Base-by-base conservation (phyloP, 2,797 vertebrate species). In the Fringilla coelebs region DNA sequence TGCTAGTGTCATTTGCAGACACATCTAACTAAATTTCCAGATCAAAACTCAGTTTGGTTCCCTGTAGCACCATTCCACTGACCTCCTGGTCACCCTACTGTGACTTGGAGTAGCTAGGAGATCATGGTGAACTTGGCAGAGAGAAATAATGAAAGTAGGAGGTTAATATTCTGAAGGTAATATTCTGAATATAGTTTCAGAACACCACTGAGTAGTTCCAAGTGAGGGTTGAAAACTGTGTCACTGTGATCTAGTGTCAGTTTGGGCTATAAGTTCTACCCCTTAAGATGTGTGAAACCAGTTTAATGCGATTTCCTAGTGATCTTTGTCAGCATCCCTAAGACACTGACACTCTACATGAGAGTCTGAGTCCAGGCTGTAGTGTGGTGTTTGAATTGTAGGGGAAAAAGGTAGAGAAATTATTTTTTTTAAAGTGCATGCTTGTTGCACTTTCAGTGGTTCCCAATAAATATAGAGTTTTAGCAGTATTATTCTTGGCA, bases 261-360 rank as follows among this genome's bases (percentile, higher is more conserved):
- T 66, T 38, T 49, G 2, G 3, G 51, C 32, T 81, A 18, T 14
- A 66, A 36, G 17, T 84, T 70, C 11, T 20, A 7, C 11, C 6
- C 1, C 1, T 74, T 78, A 62, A 36, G 3, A 3, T 24, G 28
- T 66, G 46, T 79, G 68, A 72, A 90, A 58, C 4, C 22, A 60
- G 5, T 52, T 78, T 48, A 25, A 51, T 85, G 18, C 25, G n/a
- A 10, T 70, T 81, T 88, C 40, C 24, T 29, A 6, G 6, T 12
- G 20, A 9, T 82, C 57, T 85, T 65, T 67, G 24, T 71, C 31
- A 58, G 32, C 49, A 29, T 51, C 54, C 38, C 13, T 16, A 18
- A 36, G 48, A 43, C 9, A 29, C 7, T 2, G 6, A 16, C n/a
- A 22, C 9, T 63, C 24, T 43, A 0, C 7, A 3, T 49, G 10